phyloP scores from a whole-genome alignment of 2,113 vertebrate genomes.

The Agapornis roseicollis region DNA sequence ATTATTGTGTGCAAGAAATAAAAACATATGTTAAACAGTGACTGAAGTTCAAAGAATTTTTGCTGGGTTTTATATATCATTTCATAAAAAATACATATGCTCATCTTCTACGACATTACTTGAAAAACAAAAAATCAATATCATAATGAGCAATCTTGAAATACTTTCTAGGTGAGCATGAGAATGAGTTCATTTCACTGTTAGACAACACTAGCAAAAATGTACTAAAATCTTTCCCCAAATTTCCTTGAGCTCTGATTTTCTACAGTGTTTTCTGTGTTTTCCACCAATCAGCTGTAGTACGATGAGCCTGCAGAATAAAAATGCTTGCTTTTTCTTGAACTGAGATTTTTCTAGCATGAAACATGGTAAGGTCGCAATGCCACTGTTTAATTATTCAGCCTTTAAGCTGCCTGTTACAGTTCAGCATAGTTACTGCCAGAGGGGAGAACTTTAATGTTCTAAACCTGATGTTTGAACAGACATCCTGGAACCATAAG shows the following conservation, averaged over 20 bases:
- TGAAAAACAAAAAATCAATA: not conserved
- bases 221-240: not conserved
- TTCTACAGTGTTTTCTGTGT: not conserved
- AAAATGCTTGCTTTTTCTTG: conserved; percentile 15
- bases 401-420: conserved; percentile 48
- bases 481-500: conserved; percentile 33
- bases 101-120: not conserved
- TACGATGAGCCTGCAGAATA: not conserved
- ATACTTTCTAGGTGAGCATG: not conserved
- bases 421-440: not conserved
- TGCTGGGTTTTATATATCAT: not conserved
- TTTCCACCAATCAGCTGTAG: not conserved
- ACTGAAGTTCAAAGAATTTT: not conserved
- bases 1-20: not conserved
- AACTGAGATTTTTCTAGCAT: conserved; percentile 29
- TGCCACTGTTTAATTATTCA: conserved; percentile 41
- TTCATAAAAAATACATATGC: not conserved
- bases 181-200: not conserved
- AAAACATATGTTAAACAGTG: not conserved
- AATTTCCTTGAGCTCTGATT: not conserved
- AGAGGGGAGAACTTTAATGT: not conserved
- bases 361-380: not conserved
- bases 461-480: not conserved
- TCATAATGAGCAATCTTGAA: not conserved
- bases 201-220: not conserved